Conservation (phyloP, 2,113 vertebrate genomes). For the Acrocephalus kingi region DNA sequence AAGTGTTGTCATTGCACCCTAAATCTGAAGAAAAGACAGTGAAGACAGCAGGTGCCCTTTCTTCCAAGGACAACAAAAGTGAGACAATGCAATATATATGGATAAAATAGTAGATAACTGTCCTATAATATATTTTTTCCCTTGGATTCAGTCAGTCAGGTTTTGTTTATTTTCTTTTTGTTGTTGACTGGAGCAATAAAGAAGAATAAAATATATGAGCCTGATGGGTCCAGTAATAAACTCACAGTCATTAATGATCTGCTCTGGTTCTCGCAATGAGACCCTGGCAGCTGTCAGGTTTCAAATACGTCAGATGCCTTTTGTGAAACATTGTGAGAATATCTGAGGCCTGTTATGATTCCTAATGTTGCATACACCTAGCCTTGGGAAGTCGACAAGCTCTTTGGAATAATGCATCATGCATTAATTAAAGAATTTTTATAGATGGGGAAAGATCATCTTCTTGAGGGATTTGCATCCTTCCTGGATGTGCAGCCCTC, state of each 20-base stretch:
- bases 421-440: not conserved
- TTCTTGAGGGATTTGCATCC: not conserved
- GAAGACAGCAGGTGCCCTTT: not conserved
- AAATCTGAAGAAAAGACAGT: not conserved
- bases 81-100: not conserved
- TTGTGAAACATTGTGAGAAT: not conserved
- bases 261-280: not conserved
- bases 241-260: not conserved
- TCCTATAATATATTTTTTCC: not conserved
- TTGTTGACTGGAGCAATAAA: not conserved
- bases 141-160: not conserved
- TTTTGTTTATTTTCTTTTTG: not conserved
- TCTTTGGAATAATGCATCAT: not conserved
- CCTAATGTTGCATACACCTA: not conserved
- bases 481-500: not conserved
- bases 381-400: not conserved
- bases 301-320: not conserved
- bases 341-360: not conserved
- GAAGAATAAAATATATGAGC: not conserved
- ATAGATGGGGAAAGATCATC: not conserved
- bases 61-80: not conserved
- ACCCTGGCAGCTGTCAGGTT: conserved; percentile 9
- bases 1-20: not conserved
- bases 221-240: not conserved
- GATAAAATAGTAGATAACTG: not conserved